These are phyloP conservation scores for Hydroisotoma schaefferi DNA, from an alignment of 2,888 invertebrate species.

Conservation along the genomic window DNA sequence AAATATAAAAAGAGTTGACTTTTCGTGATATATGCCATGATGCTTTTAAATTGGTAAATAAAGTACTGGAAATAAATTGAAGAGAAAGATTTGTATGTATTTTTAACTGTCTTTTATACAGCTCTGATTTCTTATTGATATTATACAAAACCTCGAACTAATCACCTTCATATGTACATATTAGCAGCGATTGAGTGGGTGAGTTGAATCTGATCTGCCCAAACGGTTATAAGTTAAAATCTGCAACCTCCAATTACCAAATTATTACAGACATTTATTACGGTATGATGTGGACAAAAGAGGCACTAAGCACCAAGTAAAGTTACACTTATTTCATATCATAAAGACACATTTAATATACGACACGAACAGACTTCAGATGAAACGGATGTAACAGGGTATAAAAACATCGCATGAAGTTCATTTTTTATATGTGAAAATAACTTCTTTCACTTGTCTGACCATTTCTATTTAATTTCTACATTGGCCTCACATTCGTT, in stretches of 20 bases:
- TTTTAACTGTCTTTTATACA: slow-evolving; percentile 17
- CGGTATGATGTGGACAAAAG: slow-evolving; percentile 3
- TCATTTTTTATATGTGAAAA: slow-evolving; percentile 14
- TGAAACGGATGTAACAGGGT: slow-evolving; percentile 13
- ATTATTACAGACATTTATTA: slow-evolving; percentile 5
- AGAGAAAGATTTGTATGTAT: slow-evolving; percentile 1
- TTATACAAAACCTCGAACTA: slow-evolving; percentile 18
- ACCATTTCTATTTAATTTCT: no score
- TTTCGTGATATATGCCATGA: no score
- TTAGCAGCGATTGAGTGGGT: not conserved
- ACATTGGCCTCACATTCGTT: slow-evolving; percentile 17
- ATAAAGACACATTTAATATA: slow-evolving; percentile 13
- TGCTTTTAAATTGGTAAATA: no score
- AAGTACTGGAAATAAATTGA: not conserved
- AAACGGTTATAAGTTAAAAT: not conserved
- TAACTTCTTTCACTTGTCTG: slow-evolving; percentile 13
- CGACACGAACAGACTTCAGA: slow-evolving; percentile 19
- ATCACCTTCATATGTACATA: slow-evolving; percentile 6
- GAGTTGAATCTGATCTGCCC: not conserved
- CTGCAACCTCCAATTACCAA: slow-evolving; percentile 1
- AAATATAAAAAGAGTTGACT: no score
- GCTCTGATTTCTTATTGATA: slow-evolving; percentile 15
- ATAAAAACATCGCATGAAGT: slow-evolving; percentile 15
- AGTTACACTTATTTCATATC: slow-evolving; percentile 3
- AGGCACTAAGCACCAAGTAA: slow-evolving; percentile 9